Base-by-base conservation (phyloP, 2,888 invertebrate genomes). In the Hirtodrosophila alboralis region DNA sequence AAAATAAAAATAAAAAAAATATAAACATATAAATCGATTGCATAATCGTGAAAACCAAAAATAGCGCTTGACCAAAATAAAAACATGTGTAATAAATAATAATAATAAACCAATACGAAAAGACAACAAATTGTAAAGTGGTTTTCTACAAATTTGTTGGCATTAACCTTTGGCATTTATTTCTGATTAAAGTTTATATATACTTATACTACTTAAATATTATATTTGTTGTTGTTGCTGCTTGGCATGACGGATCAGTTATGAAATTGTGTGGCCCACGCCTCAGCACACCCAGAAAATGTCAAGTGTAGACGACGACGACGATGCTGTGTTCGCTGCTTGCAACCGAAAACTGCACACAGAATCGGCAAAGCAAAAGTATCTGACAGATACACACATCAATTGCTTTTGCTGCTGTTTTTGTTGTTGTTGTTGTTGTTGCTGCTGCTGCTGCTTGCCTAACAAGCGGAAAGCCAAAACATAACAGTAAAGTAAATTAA, bases 401-500 rank as follows among this genome's bases (percentile, higher is more conserved):
- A 70, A 61, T 57, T 62, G 56, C 28, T 57, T 53, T 38, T 33
- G 56, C 31, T 56, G 58, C 31, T 51, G 69, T 36, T 34, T 34
- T 33, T 16, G 47, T 23, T 40, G 63, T 33, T 51, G 60, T 23
- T 43, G 44, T 13, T 40, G 26, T 34, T 58, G 71, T 44, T 52
- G 45, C 16, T 34, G 52, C 14, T 67, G 66, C 34, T 54, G 68
- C 49, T 51, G 63, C 75, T 72, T 75, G 78, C 66, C 67, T 75
- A 83, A 74, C 83, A 74, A 77, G 83, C 77, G 83, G 75, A 74
- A 77, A 74, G 77, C 64, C 66, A 83, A 74, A 78, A 83, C 83
- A 78, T 77, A 77, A 77, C 83, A 74, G 77, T 77, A 77, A 77
- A 81, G 83, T 74, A 75, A 81, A 81, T 83, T 81, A 77, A 78